Evolutionary conservation across 2,888 invertebrate genomes (phyloP).

Genomic region (Axea sp.): DNA sequence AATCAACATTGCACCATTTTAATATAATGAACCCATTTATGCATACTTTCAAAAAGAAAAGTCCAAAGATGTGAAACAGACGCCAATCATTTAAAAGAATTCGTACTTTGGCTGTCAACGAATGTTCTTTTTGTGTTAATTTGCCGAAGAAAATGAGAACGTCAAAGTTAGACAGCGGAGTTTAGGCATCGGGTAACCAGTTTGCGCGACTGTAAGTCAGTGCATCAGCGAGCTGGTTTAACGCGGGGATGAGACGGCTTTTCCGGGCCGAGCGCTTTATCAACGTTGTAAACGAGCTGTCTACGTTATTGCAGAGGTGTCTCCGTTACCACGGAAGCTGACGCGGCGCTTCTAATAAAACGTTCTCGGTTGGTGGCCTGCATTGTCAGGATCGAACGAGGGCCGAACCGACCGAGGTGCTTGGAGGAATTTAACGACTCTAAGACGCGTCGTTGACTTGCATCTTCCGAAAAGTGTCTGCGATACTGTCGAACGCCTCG

Average conservation of each 20-base stretch:
- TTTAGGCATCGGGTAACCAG: slow-evolving; percentile 57
- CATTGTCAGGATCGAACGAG: slow-evolving; percentile 62
- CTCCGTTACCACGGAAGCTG: slow-evolving; percentile 75
- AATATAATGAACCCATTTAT: too few species aligned
- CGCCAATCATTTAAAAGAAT: too few species aligned
- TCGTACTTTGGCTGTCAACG: too few species aligned
- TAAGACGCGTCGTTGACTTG: slow-evolving; percentile 40
- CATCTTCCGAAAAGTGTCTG: slow-evolving; percentile 15
- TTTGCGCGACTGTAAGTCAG: slow-evolving; percentile 56
- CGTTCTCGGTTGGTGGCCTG: slow-evolving; percentile 65
- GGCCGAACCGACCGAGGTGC: slow-evolving; percentile 23
- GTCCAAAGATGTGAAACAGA: too few species aligned
- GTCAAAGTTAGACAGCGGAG: slow-evolving; percentile 53
- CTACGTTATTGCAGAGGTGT: slow-evolving; percentile 76
- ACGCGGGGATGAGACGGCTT: slow-evolving; percentile 38
- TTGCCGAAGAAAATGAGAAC: slow-evolving; percentile 42
- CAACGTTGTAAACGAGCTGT: slow-evolving; percentile 78
- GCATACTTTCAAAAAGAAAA: too few species aligned
- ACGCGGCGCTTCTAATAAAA: slow-evolving; percentile 78
- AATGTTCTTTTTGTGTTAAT: slow-evolving; percentile 42
- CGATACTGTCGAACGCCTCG: slow-evolving; percentile 30
- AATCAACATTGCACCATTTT: too few species aligned
- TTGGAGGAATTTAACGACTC: slow-evolving; percentile 49
- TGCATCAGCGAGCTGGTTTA: slow-evolving; percentile 48
- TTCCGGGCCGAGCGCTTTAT: slow-evolving; percentile 72